Conservation (phyloP, 2,113 vertebrate genomes). For the Cairina moschata region DNA sequence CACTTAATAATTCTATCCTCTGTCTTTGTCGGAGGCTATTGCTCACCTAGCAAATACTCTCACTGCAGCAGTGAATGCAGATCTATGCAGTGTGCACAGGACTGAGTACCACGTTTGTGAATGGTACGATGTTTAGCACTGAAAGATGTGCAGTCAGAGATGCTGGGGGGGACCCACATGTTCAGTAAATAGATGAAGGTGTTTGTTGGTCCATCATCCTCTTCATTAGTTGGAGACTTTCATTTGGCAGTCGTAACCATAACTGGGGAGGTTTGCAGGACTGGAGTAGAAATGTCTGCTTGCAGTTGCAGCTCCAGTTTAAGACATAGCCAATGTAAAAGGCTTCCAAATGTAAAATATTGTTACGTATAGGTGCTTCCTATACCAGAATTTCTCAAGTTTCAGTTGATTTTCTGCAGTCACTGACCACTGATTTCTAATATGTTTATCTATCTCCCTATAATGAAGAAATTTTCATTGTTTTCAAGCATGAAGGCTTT, state of each 20-base stretch:
- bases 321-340: conserved; percentile 11
- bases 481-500: background rate
- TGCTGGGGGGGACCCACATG: rapidly evolving
- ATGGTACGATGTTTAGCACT: background rate
- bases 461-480: background rate
- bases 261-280: background rate
- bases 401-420: background rate
- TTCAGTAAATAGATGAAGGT: background rate
- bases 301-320: background rate
- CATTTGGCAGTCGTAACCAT: background rate
- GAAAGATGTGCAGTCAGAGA: background rate
- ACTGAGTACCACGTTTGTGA: background rate
- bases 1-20: conserved; percentile 7
- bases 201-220: background rate
- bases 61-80: background rate
- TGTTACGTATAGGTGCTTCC: background rate
- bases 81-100: background rate
- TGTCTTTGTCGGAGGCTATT: background rate
- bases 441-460: background rate
- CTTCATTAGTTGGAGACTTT: background rate
- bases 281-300: background rate
- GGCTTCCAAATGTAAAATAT: conserved; percentile 30
- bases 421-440: background rate
- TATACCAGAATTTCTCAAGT: background rate
- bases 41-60: background rate